A percentile compares a stretch with the other conserved stretches of the same genome.
These are phyloP conservation scores for Empidonax traillii DNA, from an alignment of 2,113 vertebrate species.

Conservation along the genomic window DNA sequence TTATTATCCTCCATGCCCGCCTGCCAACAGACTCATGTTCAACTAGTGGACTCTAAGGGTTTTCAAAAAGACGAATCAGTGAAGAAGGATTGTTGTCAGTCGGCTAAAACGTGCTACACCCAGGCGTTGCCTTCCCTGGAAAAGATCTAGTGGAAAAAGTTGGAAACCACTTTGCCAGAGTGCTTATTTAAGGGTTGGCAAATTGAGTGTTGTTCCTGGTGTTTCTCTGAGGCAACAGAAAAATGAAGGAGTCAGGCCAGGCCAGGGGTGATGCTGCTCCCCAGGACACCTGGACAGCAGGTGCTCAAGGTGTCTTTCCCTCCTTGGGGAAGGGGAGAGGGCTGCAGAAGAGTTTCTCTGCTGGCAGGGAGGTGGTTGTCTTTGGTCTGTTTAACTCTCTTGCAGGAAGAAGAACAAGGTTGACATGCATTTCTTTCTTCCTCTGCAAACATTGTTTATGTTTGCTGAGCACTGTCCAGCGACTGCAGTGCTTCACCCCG, in stretches of 20 bases:
- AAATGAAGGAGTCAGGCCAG: neutral
- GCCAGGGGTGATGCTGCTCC: neutral
- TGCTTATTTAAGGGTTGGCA: neutral
- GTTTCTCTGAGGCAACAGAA: neutral
- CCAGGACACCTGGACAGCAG: neutral
- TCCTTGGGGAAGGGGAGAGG: neutral
- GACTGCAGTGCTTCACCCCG: neutral
- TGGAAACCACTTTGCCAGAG: neutral
- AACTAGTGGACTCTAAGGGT: neutral
- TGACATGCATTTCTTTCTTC: neutral
- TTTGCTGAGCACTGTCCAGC: neutral
- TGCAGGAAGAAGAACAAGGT: neutral
- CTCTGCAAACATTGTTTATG: neutral
- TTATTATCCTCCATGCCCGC: neutral
- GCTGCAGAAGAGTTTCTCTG: neutral
- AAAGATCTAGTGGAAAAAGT: neutral
- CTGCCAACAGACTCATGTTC: neutral
- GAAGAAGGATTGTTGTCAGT: neutral
- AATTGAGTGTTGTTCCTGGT: neutral
- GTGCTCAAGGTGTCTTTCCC: neutral
- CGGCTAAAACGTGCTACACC: neutral
- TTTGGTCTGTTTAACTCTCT: neutral
- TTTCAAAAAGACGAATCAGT: neutral
- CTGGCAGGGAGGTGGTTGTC: neutral
- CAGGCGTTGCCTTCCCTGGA: neutral